These are phyloP conservation scores for Neomorphus geoffroyi DNA, from an alignment of 2,797 vertebrate genomes.

Conservation along the genomic window DNA sequence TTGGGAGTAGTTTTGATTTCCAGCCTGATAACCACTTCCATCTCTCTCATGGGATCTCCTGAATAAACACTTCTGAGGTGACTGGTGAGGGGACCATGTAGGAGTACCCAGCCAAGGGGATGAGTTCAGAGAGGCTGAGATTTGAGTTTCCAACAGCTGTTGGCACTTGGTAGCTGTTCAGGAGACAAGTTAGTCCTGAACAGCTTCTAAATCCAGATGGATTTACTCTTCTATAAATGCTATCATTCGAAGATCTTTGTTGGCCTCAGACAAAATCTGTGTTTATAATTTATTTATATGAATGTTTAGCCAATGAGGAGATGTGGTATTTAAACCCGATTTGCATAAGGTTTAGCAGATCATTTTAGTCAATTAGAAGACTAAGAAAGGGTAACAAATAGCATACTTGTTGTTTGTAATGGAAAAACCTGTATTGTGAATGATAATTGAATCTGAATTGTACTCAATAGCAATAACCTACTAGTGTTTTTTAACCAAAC, in stretches of 20 bases:
- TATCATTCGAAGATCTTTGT: neutral
- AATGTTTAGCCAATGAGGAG: constrained; percentile 29
- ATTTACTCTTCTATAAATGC: neutral
- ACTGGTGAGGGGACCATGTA: neutral
- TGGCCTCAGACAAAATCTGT: neutral
- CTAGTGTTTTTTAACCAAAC: neutral
- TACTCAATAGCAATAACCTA: neutral
- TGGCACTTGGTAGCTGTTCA: neutral
- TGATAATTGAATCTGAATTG: neutral
- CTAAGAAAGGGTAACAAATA: constrained; percentile 9
- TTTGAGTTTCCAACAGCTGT: neutral
- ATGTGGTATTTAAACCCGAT: constrained; percentile 31
- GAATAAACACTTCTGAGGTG: neutral
- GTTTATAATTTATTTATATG: constrained; percentile 21
- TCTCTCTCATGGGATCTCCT: neutral
- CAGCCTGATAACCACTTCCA: neutral
- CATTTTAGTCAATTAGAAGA: constrained; percentile 21
- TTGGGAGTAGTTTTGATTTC: neutral
- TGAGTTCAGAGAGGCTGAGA: neutral
- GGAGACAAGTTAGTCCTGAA: neutral
- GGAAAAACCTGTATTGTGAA: neutral
- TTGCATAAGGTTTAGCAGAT: constrained; percentile 16
- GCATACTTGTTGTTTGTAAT: neutral
- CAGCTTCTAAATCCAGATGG: neutral
- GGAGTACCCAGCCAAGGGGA: no score